Base-by-base conservation (phyloP, 2,888 invertebrate species). In the Alviniconcha strummeri region DNA sequence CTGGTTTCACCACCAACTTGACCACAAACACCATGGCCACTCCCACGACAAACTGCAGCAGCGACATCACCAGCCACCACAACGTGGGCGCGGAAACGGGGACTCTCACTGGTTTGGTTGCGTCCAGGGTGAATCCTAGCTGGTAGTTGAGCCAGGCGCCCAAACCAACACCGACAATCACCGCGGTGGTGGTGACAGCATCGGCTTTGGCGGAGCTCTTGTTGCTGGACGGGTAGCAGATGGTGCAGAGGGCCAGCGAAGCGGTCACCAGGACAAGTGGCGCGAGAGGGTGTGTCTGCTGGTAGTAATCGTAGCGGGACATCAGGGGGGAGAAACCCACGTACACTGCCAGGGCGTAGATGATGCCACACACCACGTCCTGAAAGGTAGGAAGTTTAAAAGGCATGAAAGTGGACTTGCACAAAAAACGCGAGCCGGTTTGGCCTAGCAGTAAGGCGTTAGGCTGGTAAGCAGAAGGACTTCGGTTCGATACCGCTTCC, bases 141-240 rank as follows among this genome's bases (percentile, higher is more conserved):
- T 89, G 89, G 84, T 89, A 90, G 80, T 90, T 89, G 13, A 89
- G 79, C 91, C 91, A 91, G 13, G 82, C 74, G 6, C 90, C 91
- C 7, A 89, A 60, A 19, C 87, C 83, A 3, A 87, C 83, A 0
- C 91, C 91, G 5, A 87, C 86, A 8, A 86, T 52, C 0, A 89
- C 85, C 0, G 90, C 87, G 5, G 91, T 89, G 69, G 90, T 89
- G 81, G 90, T 89, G 8, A 91, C 89, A 52, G 88, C 89, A 82
- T 90, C 89, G 0, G 87, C 88, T 81, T 89, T 88, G 4, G 90
- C 87, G n/a, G 87, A 85, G 55, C 86, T 86, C 67, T 89, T 89
- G 52, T 87, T 86, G 5, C 85, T 86, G 55, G 86, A 85, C 0
- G 91, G 91, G 85, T 91, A 91, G 55, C 86, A 88, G 57, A 91